These are phyloP conservation scores for Tipula confusa DNA, from an alignment of 2,888 invertebrate genomes.

Conservation along the genomic window DNA sequence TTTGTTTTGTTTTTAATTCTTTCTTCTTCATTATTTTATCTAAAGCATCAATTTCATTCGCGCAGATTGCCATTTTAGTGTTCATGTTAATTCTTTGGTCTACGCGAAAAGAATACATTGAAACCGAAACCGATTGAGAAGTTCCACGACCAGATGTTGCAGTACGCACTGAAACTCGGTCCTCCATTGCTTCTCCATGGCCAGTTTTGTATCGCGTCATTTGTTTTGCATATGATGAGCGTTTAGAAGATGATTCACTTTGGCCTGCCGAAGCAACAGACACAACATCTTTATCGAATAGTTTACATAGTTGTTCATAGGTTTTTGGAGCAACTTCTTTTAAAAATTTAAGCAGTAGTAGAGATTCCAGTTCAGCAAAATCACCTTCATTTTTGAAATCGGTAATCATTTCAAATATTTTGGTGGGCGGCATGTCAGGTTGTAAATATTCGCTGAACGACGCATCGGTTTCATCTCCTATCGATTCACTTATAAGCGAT, in stretches of 20 bases:
- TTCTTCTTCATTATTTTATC: conserved; percentile 31
- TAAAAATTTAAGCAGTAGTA: conserved; percentile 43
- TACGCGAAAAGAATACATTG: neutral
- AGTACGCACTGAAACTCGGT: conserved; percentile 27
- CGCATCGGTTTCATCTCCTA: neutral
- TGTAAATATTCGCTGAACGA: neutral
- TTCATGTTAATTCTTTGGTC: conserved; percentile 29
- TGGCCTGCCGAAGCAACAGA: neutral
- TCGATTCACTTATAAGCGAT: neutral
- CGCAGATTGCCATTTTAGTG: conserved; percentile 45
- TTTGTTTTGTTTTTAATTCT: conserved; percentile 34
- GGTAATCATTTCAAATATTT: conserved; percentile 41
- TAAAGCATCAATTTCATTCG: conserved; percentile 43
- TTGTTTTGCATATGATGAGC: neutral
- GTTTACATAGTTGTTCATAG: conserved; percentile 40
- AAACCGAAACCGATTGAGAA: conserved; percentile 31
- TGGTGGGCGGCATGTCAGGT: conserved; percentile 35
- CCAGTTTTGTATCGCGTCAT: neutral
- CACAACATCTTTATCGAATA: conserved; percentile 31
- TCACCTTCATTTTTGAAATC: conserved; percentile 41
- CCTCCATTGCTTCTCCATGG: neutral
- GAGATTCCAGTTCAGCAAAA: conserved; percentile 43
- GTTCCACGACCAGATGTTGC: conserved; percentile 32
- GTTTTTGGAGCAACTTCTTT: conserved; percentile 46
- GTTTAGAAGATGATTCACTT: neutral